A percentile compares a stretch with the other conserved stretches of the same genome.
Conservation (phyloP, 2,113 vertebrate species). For the Litocranius walleri region DNA sequence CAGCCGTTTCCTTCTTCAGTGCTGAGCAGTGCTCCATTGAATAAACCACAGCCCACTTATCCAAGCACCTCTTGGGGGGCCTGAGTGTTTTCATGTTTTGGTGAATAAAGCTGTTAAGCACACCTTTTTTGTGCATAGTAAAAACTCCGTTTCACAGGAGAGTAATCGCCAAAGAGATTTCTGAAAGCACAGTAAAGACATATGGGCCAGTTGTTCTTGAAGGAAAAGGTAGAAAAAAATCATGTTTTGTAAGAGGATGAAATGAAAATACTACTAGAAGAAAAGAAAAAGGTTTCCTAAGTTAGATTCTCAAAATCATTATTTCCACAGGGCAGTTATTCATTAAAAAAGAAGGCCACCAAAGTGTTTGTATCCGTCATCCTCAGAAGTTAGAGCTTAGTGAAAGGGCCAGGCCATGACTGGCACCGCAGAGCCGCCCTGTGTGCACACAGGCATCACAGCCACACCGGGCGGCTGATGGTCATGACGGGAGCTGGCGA, state of each 20-base stretch:
- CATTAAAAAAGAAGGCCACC: neutral
- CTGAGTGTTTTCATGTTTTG: neutral
- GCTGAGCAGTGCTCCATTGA: no score
- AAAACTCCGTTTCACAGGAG: slow-evolving; percentile 24
- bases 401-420: neutral
- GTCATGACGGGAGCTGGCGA: fast-evolving
- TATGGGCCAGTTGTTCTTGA: neutral
- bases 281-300: neutral
- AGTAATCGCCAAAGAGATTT: neutral
- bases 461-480: neutral
- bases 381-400: neutral
- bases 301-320: neutral
- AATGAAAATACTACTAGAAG: neutral
- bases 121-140: neutral
- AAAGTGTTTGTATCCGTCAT: neutral
- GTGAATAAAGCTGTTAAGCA: neutral
- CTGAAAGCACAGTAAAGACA: neutral
- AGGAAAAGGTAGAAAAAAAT: neutral
- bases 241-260: neutral
- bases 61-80: neutral
- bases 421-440: neutral
- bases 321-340: neutral
- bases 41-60: neutral
- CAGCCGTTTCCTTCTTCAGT: neutral
- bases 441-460: neutral